Percentiles rank a stretch among this genome's conserved stretches.
Evolutionary conservation across 2,797 vertebrate genomes (phyloP).

Genomic region (Chloroceryle inda): DNA sequence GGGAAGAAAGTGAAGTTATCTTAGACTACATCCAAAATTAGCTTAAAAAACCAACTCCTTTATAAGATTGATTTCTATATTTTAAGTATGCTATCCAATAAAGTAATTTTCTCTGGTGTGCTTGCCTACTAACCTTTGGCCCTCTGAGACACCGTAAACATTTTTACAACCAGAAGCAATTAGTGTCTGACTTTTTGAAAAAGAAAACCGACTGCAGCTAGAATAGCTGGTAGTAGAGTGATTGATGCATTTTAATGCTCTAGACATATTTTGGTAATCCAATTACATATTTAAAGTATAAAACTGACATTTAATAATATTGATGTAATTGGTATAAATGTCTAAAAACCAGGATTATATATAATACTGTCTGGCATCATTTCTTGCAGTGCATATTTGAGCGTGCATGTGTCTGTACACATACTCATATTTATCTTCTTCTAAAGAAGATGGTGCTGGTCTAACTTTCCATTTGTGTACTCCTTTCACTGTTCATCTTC

Average conservation of each 20-base stretch:
- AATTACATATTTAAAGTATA: conserved; percentile 20
- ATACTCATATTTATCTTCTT: not conserved
- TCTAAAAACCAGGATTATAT: not conserved
- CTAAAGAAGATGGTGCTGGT: not conserved
- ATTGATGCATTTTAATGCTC: not conserved
- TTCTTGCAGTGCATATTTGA: not conserved
- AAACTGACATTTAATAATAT: conserved; percentile 11
- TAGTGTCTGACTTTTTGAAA: not conserved
- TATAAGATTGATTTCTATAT: not conserved
- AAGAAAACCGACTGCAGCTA: not conserved
- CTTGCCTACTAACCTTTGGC: not conserved
- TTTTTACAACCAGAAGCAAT: conserved; percentile 5
- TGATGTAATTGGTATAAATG: not conserved
- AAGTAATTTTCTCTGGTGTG: not conserved
- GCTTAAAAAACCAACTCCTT: not conserved
- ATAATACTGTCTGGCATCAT: not conserved
- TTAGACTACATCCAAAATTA: not conserved
- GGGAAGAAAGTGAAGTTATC: not conserved
- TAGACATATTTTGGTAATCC: conserved; percentile 13
- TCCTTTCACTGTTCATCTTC: not conserved
- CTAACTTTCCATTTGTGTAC: not conserved
- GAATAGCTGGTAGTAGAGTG: not conserved
- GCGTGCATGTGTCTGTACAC: not conserved
- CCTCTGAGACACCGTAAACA: not conserved
- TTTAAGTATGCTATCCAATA: not conserved